A percentile compares a stretch with the other conserved stretches of the same genome.
Evolutionary conservation across 2,113 vertebrate species (phyloP).

Genomic region (Sapayoa aenigma): DNA sequence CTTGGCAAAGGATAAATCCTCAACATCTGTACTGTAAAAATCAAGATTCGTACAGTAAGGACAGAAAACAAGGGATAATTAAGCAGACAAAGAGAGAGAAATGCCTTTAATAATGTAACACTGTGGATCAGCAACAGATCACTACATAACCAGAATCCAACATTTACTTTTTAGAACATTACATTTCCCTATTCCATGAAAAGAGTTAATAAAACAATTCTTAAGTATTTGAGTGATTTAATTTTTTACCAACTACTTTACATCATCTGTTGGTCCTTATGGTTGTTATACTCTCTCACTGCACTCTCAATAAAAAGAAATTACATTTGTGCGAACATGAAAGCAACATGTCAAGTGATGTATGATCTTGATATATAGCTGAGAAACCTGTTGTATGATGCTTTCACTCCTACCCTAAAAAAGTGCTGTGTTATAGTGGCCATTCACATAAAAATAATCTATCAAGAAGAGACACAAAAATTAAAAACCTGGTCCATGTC

Average conservation of each 20-base stretch:
- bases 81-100: not conserved
- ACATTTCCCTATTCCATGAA: not conserved
- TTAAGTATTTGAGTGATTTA: not conserved
- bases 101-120: not conserved
- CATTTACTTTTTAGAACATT: not conserved
- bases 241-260: not conserved
- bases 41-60: not conserved
- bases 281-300: not conserved
- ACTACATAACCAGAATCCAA: not conserved
- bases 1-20: not conserved
- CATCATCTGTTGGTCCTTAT: not conserved
- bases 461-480: not conserved
- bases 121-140: not conserved
- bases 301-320: not conserved
- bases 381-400: not conserved
- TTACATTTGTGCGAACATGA: not conserved
- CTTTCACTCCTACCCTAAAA: not conserved
- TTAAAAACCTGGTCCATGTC: not conserved
- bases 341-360: not conserved
- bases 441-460: not conserved
- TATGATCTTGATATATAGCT: not conserved
- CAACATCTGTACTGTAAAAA: not conserved
- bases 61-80: not conserved
- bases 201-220: not conserved
- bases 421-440: not conserved